Conservation (phyloP, 2,888 invertebrate genomes). For the Leptopilina syphax region DNA sequence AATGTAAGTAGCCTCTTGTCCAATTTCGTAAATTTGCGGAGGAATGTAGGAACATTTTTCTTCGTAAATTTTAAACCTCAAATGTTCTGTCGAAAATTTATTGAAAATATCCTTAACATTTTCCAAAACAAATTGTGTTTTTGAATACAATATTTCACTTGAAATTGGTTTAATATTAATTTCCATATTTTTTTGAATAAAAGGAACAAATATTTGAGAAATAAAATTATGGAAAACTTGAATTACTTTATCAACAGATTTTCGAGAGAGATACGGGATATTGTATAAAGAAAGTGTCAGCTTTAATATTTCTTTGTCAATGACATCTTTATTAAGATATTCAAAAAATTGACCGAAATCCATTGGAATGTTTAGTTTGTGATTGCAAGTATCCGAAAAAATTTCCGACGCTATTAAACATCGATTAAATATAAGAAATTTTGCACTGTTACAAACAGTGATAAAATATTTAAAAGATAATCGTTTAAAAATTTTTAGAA, state of each 20-base stretch:
- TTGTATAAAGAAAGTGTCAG: conserved; percentile 47
- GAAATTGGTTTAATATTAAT: conserved; percentile 11
- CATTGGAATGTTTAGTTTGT: too few species aligned
- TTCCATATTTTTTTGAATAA: too few species aligned
- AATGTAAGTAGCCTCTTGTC: conserved; percentile 40
- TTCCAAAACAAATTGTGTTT: conserved; percentile 37
- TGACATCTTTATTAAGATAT: too few species aligned
- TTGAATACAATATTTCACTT: conserved; percentile 36
- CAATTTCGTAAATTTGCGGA: conserved; percentile 52
- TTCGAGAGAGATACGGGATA: conserved; percentile 46
- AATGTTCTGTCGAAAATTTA: conserved; percentile 48
- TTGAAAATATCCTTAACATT: conserved; percentile 48
- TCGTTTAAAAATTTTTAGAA: too few species aligned
- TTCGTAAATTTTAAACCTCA: conserved; percentile 48
- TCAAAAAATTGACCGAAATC: too few species aligned
- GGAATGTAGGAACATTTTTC: conserved; percentile 48
- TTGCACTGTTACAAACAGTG: too few species aligned
- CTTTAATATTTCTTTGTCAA: conserved; percentile 43
- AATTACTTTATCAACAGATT: conserved; percentile 46
- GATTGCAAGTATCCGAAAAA: too few species aligned
- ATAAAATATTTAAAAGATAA: too few species aligned
- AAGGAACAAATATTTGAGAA: conserved; percentile 41
- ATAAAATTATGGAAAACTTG: conserved; percentile 44
- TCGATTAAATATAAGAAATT: too few species aligned
- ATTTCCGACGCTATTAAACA: too few species aligned